Conservation (phyloP, 2,888 invertebrate genomes). For the Galerucella calmariensis region DNA sequence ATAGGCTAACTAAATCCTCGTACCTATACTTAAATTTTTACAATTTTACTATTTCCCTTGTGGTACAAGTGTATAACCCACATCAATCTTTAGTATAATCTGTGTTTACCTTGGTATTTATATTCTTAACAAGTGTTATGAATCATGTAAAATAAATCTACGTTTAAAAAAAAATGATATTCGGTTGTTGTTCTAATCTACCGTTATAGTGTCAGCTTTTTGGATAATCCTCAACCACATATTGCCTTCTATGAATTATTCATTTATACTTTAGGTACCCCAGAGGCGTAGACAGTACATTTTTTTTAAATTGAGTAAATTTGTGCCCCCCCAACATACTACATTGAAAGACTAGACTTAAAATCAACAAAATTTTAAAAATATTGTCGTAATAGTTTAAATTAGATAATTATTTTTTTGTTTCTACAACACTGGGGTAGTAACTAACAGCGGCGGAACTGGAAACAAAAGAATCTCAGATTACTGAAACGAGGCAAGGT, state of each 20-base stretch:
- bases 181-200: constrained; percentile 21
- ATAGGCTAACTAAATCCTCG: no score
- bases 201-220: constrained; percentile 23
- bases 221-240: constrained; percentile 19
- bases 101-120: constrained; percentile 4
- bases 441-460: constrained; percentile 22
- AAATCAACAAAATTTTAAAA: no score
- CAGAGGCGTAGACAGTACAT: background rate
- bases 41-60: no score
- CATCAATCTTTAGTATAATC: constrained; percentile 6
- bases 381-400: background rate
- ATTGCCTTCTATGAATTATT: constrained; percentile 24
- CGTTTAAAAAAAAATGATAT: constrained; percentile 19
- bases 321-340: no score
- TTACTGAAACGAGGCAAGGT: constrained; percentile 41
- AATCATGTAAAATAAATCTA: constrained; percentile 20
- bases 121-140: constrained; percentile 17
- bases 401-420: background rate
- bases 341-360: no score
- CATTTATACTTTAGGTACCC: constrained; percentile 9
- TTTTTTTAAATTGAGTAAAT: no score
- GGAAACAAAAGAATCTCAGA: constrained; percentile 34
- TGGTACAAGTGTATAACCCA: no score
- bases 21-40: no score
- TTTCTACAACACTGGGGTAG: background rate